Conservation (phyloP, 2,797 vertebrate species). For the Cuculus canorus region DNA sequence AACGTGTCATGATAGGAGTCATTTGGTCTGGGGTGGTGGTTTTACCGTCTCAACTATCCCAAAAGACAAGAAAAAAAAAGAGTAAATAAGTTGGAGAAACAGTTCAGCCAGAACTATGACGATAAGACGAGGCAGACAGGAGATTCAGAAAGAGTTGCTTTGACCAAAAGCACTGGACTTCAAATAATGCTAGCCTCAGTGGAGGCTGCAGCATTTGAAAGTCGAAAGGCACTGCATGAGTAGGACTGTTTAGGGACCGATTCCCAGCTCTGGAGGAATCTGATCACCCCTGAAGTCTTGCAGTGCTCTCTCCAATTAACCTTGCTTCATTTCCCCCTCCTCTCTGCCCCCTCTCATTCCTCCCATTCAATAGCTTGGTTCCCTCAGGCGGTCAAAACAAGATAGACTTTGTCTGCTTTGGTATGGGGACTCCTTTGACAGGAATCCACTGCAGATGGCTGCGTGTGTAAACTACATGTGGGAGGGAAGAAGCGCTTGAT, state of each 20-base stretch:
- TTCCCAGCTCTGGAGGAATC: neutral
- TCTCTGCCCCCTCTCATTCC: conserved; percentile 23
- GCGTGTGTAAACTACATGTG: conserved; percentile 51
- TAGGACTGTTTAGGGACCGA: neutral
- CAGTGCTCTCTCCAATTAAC: neutral
- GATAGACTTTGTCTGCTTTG: conserved; percentile 47
- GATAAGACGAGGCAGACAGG: neutral
- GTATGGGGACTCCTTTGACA: conserved; percentile 37
- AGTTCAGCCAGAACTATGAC: neutral
- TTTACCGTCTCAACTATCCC: neutral
- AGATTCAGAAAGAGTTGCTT: neutral
- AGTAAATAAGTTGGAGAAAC: neutral
- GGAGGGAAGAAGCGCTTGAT: conserved; percentile 55
- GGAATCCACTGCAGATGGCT: conserved; percentile 50
- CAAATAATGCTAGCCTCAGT: neutral
- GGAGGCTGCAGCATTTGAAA: neutral
- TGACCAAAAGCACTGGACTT: neutral
- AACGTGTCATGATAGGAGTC: neutral
- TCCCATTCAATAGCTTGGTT: conserved; percentile 43
- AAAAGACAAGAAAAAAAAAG: neutral
- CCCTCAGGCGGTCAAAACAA: conserved; percentile 62
- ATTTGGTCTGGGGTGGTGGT: neutral
- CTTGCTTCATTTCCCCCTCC: neutral
- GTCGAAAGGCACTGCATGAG: neutral
- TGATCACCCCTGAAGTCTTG: neutral